Evolutionary conservation across 92 coral and sea anemone species (phyloP).

Genomic region (Zoanthus solanderi): DNA sequence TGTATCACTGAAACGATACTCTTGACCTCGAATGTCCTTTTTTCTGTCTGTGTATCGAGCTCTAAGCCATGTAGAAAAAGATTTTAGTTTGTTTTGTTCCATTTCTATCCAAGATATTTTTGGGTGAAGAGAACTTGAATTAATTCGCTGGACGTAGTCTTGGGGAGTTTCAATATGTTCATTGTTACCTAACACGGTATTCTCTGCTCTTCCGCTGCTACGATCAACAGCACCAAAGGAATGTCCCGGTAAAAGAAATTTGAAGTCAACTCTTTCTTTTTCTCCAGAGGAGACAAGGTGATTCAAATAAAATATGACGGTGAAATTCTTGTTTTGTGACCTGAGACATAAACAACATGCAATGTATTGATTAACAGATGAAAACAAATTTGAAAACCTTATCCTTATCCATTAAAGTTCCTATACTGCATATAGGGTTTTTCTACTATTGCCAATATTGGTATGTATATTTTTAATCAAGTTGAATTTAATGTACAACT

Average conservation of each 20-base stretch:
- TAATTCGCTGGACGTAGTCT: slow-evolving; percentile 21
- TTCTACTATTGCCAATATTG: not conserved
- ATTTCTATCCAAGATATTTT: slow-evolving; percentile 27
- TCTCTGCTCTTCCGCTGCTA: slow-evolving; percentile 31
- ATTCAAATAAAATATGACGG: slow-evolving; percentile 1
- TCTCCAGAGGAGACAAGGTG: slow-evolving; percentile 27
- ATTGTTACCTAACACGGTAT: not conserved
- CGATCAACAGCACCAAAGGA: slow-evolving; percentile 37
- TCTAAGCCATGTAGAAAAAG: slow-evolving; percentile 16
- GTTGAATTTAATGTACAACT: not conserved
- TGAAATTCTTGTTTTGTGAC: slow-evolving; percentile 29
- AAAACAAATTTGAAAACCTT: not conserved
- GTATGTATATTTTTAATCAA: not conserved
- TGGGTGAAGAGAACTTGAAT: slow-evolving; percentile 19
- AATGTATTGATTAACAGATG: not conserved
- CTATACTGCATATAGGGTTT: not conserved
- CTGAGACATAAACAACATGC: slow-evolving; percentile 4
- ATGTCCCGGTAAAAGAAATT: slow-evolving; percentile 18
- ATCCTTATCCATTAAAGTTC: not conserved
- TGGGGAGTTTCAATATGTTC: slow-evolving; percentile 35
- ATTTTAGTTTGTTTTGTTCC: slow-evolving; percentile 6
- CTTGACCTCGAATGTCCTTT: slow-evolving; percentile 13
- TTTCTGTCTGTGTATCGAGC: slow-evolving; percentile 7
- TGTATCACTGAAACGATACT: slow-evolving; percentile 29
- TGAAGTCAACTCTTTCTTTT: slow-evolving; percentile 29